A percentile compares a stretch with the other conserved stretches of the same genome.
Evolutionary conservation across 2,888 invertebrate species (phyloP).

Genomic region (Leptothorax acervorum): DNA sequence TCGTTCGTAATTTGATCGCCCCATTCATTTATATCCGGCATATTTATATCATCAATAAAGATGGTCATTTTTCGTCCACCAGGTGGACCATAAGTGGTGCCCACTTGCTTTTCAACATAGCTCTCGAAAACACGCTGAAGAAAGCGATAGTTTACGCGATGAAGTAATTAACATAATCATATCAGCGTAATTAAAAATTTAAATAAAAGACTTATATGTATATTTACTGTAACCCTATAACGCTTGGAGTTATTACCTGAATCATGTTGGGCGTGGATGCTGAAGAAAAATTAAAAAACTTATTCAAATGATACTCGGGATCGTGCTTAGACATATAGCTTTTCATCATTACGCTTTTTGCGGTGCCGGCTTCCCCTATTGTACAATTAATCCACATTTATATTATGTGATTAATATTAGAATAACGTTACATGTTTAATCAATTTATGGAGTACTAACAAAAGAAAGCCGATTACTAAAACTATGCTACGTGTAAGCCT

Average conservation of each 20-base stretch:
- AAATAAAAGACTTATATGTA: neutral
- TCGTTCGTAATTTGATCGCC: conserved; percentile 97
- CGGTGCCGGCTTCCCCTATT: conserved; percentile 95
- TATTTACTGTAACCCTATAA: neutral
- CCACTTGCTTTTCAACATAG: conserved; percentile 95
- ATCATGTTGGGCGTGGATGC: conserved; percentile 97
- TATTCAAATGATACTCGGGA: conserved; percentile 92
- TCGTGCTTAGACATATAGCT: conserved; percentile 92
- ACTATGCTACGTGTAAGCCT: conserved; percentile 23
- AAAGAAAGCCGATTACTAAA: neutral
- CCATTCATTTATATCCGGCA: conserved; percentile 97
- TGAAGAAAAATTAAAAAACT: conserved; percentile 95
- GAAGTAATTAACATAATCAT: neutral
- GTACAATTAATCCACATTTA: conserved; percentile 22
- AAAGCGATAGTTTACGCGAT: neutral
- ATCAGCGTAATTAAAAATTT: neutral
- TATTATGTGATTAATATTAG: neutral
- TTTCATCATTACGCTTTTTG: conserved; percentile 96
- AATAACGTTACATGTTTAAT: conserved; percentile 1
- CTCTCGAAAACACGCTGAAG: conserved; percentile 93
- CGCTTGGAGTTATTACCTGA: conserved; percentile 87
- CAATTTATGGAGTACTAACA: conserved; percentile 84
- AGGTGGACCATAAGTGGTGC: conserved; percentile 95
- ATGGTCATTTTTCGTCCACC: conserved; percentile 93
- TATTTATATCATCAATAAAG: conserved; percentile 97